Percentiles rank a stretch among this genome's conserved stretches.
These are phyloP conservation scores for Leptodirus hochenwartii DNA, from an alignment of 2,888 invertebrate genomes.

Conservation along the genomic window DNA sequence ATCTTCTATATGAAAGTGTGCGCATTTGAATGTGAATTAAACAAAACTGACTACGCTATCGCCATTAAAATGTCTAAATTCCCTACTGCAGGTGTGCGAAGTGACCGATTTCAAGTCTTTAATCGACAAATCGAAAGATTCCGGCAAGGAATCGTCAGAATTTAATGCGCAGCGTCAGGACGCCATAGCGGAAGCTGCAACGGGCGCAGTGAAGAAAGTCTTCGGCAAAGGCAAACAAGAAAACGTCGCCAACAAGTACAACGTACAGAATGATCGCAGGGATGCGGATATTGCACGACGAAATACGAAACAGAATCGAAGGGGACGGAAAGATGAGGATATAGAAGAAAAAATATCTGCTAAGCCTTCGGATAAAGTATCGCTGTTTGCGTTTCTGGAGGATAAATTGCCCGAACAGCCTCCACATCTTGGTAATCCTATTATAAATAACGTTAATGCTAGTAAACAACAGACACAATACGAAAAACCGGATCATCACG, in stretches of 20 bases:
- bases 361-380: slow-evolving; percentile 64
- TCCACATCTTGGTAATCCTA: too few relatives aligned
- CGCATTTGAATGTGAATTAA: too few relatives aligned
- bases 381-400: slow-evolving; percentile 66
- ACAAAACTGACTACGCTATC: too few relatives aligned
- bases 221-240: slow-evolving; percentile 35
- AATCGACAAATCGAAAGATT: slow-evolving; percentile 37
- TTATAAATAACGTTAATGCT: too few relatives aligned
- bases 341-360: slow-evolving; percentile 32
- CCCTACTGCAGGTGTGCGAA: too few relatives aligned
- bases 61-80: too few relatives aligned
- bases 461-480: too few relatives aligned
- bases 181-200: slow-evolving; percentile 75
- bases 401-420: slow-evolving; percentile 49
- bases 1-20: too few relatives aligned
- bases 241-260: slow-evolving; percentile 5
- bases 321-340: too few relatives aligned
- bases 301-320: too few relatives aligned
- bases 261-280: neutral
- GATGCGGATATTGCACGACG: slow-evolving; percentile 6
- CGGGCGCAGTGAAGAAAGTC: slow-evolving; percentile 35
- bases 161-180: slow-evolving; percentile 82
- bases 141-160: slow-evolving; percentile 10
- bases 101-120: slow-evolving; percentile 44
- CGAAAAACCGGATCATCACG: too few relatives aligned